A percentile compares a stretch with the other conserved stretches of the same genome.
Evolutionary conservation across 2,113 vertebrate species (phyloP).

Genomic region (Atlantisia rogersi): DNA sequence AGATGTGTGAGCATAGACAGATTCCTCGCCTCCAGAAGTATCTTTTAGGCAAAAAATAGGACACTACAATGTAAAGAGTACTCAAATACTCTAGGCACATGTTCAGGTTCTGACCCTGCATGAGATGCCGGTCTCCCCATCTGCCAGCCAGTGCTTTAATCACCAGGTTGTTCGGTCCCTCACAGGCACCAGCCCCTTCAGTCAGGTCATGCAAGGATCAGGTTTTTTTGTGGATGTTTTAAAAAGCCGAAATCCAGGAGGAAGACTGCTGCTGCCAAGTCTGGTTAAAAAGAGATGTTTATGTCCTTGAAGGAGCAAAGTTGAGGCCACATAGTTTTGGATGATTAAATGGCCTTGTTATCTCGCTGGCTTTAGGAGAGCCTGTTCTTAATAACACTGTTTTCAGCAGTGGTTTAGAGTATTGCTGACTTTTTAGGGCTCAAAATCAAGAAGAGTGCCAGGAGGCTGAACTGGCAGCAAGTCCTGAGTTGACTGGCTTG

Average conservation of each 20-base stretch:
- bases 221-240: background rate
- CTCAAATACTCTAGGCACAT: background rate
- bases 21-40: background rate
- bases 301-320: background rate
- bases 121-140: background rate
- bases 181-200: background rate
- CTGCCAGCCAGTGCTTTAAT: background rate
- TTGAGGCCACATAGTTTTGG: background rate
- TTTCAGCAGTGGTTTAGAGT: background rate
- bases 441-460: background rate
- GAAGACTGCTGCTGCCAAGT: background rate
- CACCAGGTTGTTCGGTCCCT: background rate
- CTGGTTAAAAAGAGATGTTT: conserved; percentile 40
- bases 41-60: background rate
- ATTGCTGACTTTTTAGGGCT: background rate
- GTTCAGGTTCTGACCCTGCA: background rate
- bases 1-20: background rate
- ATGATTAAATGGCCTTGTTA: conserved; percentile 13
- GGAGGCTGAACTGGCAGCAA: background rate
- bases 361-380: conserved; percentile 35
- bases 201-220: background rate
- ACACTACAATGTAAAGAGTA: background rate
- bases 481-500: background rate
- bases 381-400: background rate
- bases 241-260: conserved; percentile 23